Base-by-base conservation (phyloP, 2,888 invertebrate genomes). In the Oxyscelio sp. region DNA sequence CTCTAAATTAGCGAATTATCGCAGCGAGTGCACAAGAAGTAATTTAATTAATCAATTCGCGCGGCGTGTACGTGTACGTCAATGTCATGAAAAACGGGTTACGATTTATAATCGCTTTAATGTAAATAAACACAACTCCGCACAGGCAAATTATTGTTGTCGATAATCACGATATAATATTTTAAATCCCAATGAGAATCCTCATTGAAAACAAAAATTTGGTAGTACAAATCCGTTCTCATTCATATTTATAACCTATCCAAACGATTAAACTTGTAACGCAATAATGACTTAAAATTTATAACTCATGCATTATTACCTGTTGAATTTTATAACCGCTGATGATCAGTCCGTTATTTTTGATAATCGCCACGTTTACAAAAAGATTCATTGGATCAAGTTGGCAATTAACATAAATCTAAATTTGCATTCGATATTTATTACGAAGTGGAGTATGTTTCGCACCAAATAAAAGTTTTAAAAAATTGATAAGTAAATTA, bases 131-230 rank as follows among this genome's bases (percentile, higher is more conserved):
- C 56, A 43, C 54, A 65, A 71, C 4, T 71, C 58, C 24, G 13
- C 34, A 34, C 21, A 34, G 61, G 34, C 8, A 15, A 58, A 75
- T 58, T 31, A 63, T 54, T 59, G 52, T 82, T 61, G 43, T 58
- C 58, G 70, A 75, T 70, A 59, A 82, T 81, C 38, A 56, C 52
- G 71, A 45, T 34, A 48, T 43, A 66, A 68, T 74, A 63, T 74
- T 81, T 74, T 70, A 77, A 71, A 71, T 56, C 71, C 65, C 61
- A 43, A 70, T 58, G 75, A 77, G 82, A 45, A 54, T 48, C 52
- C 83, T 74, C 70, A 83, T 83, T 83, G 71, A 77, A 71, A 83
- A 77, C 83, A 77, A 65, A 83, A 83, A 77, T 83, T 77, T 65
- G 66, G 61, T 73, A 59, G 31, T 65, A 71, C 70, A 77, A 75